phyloP scores from a whole-genome alignment of 2,797 vertebrate species.

The Squalus acanthias region DNA sequence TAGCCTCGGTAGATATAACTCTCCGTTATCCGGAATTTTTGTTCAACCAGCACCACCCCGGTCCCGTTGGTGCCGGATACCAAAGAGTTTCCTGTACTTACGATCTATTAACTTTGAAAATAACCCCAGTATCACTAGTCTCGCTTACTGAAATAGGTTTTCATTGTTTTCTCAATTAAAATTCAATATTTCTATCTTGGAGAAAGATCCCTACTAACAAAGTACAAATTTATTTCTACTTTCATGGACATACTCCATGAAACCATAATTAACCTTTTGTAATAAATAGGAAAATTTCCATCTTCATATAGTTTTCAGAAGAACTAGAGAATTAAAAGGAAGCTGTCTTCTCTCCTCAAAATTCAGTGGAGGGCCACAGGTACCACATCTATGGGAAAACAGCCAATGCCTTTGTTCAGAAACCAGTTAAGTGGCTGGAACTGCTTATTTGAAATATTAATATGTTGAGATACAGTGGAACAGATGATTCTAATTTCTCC shows the following conservation, averaged over 20 bases:
- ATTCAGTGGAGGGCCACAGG: not conserved
- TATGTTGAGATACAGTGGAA: not conserved
- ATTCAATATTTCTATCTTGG: not conserved
- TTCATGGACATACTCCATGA: not conserved
- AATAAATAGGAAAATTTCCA: not conserved
- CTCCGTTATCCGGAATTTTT: too few species aligned
- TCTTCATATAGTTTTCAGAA: not conserved
- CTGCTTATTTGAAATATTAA: not conserved
- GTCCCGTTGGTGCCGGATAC: too few species aligned
- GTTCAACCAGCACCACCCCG: too few species aligned
- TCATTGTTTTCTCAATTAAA: not conserved
- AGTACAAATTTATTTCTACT: not conserved
- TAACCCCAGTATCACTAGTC: not conserved
- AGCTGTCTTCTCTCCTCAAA: not conserved
- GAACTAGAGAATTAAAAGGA: not conserved
- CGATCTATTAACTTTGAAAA: not conserved
- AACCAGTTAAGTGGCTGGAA: not conserved
- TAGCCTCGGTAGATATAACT: too few species aligned
- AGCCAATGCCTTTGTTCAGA: not conserved
- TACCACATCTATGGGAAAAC: not conserved
- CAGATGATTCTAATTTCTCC: slow-evolving; percentile 6
- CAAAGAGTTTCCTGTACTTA: not conserved
- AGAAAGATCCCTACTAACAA: not conserved
- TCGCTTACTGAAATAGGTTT: not conserved
- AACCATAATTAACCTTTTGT: not conserved